phyloP scores from a whole-genome alignment of 2,797 vertebrate species.

The Gouania willdenowi region DNA sequence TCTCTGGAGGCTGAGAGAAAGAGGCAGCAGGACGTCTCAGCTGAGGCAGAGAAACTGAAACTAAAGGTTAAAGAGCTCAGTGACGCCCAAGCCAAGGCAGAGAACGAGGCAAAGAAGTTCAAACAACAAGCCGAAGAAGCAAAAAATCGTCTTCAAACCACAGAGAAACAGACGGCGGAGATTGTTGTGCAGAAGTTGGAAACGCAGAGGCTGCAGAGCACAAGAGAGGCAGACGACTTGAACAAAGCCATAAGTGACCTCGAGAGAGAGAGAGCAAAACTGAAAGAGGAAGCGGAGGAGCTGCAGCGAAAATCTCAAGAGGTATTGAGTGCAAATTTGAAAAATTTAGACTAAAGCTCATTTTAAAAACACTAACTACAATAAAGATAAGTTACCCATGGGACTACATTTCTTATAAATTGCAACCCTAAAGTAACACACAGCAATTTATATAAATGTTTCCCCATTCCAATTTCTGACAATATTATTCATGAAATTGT shows the following conservation, averaged over 20 bases:
- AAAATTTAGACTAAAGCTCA: conserved; percentile 1
- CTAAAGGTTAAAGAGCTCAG: conserved; percentile 85
- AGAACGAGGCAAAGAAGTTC: conserved; percentile 88
- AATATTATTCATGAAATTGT: no score
- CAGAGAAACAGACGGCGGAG: conserved; percentile 79
- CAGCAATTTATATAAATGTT: conserved; percentile 51
- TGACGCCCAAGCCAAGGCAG: conserved; percentile 83
- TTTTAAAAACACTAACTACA: conserved; percentile 25
- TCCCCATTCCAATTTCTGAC: no score
- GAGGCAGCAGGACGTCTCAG: conserved; percentile 81
- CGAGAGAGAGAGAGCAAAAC: conserved; percentile 85
- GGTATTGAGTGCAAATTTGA: conserved; percentile 78
- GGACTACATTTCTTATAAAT: conserved; percentile 37
- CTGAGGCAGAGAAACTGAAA: conserved; percentile 87
- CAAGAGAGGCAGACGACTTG: conserved; percentile 83
- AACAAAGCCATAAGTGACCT: conserved; percentile 81
- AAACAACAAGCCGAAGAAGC: conserved; percentile 90
- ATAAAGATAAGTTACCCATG: neutral
- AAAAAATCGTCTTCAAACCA: conserved; percentile 73
- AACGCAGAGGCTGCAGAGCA: conserved; percentile 86
- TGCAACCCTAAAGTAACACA: conserved; percentile 34
- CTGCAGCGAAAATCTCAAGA: conserved; percentile 91
- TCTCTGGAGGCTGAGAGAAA: conserved; percentile 85
- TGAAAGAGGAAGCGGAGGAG: conserved; percentile 82
- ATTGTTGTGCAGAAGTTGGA: conserved; percentile 87